Evolutionary conservation across 2,888 invertebrate species (phyloP).

Genomic region (Leptopilina myrica): DNA sequence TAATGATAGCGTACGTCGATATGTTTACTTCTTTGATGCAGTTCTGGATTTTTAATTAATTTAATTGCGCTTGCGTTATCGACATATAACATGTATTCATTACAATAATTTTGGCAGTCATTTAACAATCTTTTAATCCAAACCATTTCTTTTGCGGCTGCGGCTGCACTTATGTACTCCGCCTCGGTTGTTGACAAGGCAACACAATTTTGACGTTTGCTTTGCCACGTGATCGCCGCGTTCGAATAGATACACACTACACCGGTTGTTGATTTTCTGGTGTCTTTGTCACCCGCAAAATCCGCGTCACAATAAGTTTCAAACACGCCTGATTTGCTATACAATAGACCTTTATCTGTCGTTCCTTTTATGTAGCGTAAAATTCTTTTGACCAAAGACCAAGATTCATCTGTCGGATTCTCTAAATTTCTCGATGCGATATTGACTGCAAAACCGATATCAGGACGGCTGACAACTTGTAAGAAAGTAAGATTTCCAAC

Average conservation of each 20-base stretch:
- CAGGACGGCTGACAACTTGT: not conserved
- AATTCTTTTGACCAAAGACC: slow-evolving; percentile 42
- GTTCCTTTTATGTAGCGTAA: slow-evolving; percentile 50
- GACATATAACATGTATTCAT: not conserved
- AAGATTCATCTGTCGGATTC: not conserved
- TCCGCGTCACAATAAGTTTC: slow-evolving; percentile 43
- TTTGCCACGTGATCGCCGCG: slow-evolving; percentile 63
- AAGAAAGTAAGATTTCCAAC: slow-evolving; percentile 1
- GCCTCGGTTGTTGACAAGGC: slow-evolving; percentile 56
- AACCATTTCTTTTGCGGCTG: not conserved
- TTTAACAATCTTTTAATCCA: not conserved
- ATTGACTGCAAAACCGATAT: not conserved
- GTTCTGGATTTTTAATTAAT: not conserved
- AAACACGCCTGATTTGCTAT: not conserved
- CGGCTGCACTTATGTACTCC: slow-evolving; percentile 9
- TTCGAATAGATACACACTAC: slow-evolving; percentile 58
- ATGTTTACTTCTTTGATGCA: too few relatives aligned
- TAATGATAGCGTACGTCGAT: too few relatives aligned
- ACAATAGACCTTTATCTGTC: not conserved
- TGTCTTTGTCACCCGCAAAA: slow-evolving; percentile 56
- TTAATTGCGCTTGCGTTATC: not conserved
- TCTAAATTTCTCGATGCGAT: not conserved
- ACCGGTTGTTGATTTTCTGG: slow-evolving; percentile 61
- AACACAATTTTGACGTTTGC: slow-evolving; percentile 59
- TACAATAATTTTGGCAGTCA: too few relatives aligned